phyloP scores from a whole-genome alignment of 2,797 vertebrate genomes.

The Gymnodraco acuticeps region DNA sequence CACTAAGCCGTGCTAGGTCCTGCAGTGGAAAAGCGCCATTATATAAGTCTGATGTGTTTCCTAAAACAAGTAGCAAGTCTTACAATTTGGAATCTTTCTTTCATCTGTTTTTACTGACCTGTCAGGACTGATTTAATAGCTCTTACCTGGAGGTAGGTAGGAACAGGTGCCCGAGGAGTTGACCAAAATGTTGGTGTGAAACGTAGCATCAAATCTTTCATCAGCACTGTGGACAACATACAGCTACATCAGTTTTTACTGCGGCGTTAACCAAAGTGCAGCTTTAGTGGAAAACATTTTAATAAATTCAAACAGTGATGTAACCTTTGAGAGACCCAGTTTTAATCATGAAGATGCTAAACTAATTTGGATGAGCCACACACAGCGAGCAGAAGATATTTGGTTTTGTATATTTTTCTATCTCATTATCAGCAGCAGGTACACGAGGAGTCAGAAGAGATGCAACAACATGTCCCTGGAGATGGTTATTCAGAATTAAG shows the following conservation, averaged over 20 bases:
- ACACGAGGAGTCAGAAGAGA: conserved; percentile 9
- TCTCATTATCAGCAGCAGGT: conserved; percentile 40
- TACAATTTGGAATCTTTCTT: not conserved
- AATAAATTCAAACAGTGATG: conserved; percentile 6
- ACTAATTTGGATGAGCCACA: conserved; percentile 3
- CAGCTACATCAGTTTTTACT: conserved; percentile 24
- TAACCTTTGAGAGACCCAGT: conserved; percentile 3
- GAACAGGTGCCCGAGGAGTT: conserved; percentile 89
- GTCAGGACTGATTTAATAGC: not conserved
- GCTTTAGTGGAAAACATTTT: conserved; percentile 21
- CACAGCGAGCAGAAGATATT: not conserved
- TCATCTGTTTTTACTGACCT: not conserved
- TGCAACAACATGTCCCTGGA: conserved; percentile 32
- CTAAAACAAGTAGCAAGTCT: not conserved
- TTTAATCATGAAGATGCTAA: conserved; percentile 5
- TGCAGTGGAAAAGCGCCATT: too few species aligned
- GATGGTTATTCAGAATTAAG: conserved; percentile 37
- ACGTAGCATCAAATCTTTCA: conserved; percentile 93
- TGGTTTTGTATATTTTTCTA: conserved; percentile 21
- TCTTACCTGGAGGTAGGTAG: conserved; percentile 93
- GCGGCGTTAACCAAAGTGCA: not conserved
- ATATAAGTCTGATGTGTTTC: not conserved
- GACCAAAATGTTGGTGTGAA: conserved; percentile 93
- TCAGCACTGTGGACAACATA: conserved; percentile 87
- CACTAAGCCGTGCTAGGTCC: too few species aligned